Evolutionary conservation across 2,888 invertebrate species (phyloP).

Genomic region (Acholoe squamosa): DNA sequence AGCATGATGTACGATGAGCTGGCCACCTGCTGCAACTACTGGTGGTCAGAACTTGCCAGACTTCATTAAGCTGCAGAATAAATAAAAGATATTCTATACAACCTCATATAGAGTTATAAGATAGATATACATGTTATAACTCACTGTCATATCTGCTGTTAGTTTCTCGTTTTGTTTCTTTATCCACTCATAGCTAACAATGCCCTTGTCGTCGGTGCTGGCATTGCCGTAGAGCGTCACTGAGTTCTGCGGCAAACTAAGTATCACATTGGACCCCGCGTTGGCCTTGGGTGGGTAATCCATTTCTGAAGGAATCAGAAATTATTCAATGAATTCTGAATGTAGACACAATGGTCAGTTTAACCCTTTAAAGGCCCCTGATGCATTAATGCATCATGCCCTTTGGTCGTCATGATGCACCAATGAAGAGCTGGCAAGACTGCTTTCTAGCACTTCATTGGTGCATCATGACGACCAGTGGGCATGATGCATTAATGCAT

Average conservation of each 20-base stretch:
- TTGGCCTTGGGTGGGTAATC: slow-evolving; percentile 98
- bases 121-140: background rate
- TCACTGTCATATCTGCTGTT: slow-evolving; percentile 94
- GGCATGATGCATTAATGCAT: no score
- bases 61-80: background rate
- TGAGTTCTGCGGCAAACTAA: slow-evolving; percentile 93
- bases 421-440: no score
- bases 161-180: slow-evolving; percentile 90
- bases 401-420: no score
- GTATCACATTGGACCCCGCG: slow-evolving; percentile 94
- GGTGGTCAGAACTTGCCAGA: background rate
- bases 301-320: no score
- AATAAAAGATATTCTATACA: no score
- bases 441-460: no score
- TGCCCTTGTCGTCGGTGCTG: slow-evolving; percentile 96
- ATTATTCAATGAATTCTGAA: no score
- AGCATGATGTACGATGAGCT: background rate
- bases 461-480: no score
- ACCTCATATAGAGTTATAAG: no score
- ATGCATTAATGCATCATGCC: no score
- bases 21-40: background rate
- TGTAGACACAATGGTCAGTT: no score
- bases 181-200: slow-evolving; percentile 97
- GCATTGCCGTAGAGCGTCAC: slow-evolving; percentile 94
- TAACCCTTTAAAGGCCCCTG: no score